phyloP scores from a whole-genome alignment of 1,140 invertebrate species.

The Monochamus saltuarius region DNA sequence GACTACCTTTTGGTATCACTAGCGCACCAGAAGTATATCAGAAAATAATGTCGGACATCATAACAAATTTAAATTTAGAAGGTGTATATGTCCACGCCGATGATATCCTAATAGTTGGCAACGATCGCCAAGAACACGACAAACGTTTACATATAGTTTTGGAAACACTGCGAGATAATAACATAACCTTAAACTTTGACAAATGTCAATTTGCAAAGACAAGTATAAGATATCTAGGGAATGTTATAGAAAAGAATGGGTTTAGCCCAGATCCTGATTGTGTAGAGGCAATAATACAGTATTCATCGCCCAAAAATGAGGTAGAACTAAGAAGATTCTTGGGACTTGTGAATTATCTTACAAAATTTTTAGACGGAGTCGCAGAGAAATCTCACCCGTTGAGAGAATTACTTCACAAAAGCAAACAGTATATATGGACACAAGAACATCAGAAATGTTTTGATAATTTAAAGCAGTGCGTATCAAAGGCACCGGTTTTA shows the following conservation, averaged over 20 bases:
- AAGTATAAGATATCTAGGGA: not conserved
- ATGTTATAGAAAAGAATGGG: not conserved
- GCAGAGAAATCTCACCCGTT: too few relatives aligned
- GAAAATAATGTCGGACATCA: not conserved
- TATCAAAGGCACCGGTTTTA: not conserved
- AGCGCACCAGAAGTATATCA: constrained; percentile 11
- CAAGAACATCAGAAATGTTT: not conserved
- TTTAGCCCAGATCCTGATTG: not conserved
- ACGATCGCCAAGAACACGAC: not conserved
- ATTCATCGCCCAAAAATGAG: not conserved
- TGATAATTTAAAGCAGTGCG: not conserved
- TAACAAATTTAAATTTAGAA: constrained; percentile 6
- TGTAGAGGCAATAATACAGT: not conserved
- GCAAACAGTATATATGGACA: not conserved
- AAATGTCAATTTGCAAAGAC: not conserved
- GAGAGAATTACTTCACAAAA: not conserved
- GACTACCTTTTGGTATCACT: constrained; percentile 7
- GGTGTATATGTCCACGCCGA: not conserved
- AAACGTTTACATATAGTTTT: not conserved
- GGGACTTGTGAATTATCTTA: not conserved
- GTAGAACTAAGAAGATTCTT: not conserved
- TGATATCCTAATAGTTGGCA: not conserved
- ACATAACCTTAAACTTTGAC: not conserved
- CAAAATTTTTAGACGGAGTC: not conserved
- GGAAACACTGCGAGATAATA: not conserved